Evolutionary conservation across 2,888 invertebrate species (phyloP).

Genomic region (Epicampocera succincta): DNA sequence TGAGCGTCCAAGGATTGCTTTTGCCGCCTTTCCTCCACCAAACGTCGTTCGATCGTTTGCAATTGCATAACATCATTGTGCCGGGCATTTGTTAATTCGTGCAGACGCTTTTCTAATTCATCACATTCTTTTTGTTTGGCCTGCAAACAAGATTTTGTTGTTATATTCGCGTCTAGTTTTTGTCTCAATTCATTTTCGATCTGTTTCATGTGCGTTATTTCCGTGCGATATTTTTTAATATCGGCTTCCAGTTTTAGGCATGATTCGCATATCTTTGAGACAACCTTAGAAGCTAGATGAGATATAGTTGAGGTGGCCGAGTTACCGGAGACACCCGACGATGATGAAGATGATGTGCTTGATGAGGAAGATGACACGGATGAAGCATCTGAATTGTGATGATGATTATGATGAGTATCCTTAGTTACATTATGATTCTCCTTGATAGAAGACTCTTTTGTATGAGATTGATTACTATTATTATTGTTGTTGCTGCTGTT

Average conservation of each 20-base stretch:
- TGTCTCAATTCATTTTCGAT: constrained; percentile 81
- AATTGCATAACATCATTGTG: constrained; percentile 90
- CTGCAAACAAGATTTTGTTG: constrained; percentile 90
- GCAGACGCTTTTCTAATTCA: constrained; percentile 91
- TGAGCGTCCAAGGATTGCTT: constrained; percentile 88
- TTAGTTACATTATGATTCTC: constrained; percentile 65
- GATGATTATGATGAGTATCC: constrained; percentile 68
- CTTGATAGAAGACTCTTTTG: constrained; percentile 63
- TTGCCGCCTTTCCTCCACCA: constrained; percentile 91
- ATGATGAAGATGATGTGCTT: constrained; percentile 73
- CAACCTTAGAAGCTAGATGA: constrained; percentile 80
- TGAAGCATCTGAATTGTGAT: constrained; percentile 70
- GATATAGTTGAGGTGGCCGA: constrained; percentile 78
- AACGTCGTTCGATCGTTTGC: constrained; percentile 88
- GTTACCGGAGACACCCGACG: constrained; percentile 78
- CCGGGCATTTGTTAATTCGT: constrained; percentile 87
- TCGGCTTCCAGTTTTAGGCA: constrained; percentile 81
- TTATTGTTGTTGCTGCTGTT: constrained; percentile 70
- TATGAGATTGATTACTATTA: constrained; percentile 61
- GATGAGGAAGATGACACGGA: constrained; percentile 74
- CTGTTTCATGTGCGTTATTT: constrained; percentile 81
- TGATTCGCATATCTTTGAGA: constrained; percentile 81
- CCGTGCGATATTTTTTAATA: constrained; percentile 80
- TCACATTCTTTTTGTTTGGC: constrained; percentile 89
- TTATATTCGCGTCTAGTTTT: constrained; percentile 83